Conservation (phyloP, 2,797 vertebrate species). For the Ispidina lecontei region DNA sequence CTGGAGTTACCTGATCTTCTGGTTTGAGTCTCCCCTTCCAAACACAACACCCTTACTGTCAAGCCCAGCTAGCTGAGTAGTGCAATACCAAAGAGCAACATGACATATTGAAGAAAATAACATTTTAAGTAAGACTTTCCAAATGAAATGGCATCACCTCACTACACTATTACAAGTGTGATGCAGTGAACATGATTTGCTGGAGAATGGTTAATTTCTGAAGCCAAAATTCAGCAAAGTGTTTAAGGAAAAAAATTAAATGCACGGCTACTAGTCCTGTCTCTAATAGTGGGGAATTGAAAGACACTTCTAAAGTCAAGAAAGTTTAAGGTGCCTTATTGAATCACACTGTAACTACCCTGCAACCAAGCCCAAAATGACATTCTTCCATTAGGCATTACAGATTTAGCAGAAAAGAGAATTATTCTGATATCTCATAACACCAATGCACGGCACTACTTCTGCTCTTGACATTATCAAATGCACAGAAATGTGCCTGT, state of each 20-base stretch:
- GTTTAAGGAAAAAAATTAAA: neutral
- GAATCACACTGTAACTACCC: neutral
- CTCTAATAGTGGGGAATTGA: neutral
- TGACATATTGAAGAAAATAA: neutral
- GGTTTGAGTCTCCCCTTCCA: neutral
- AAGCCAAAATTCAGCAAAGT: neutral
- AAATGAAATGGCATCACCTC: neutral
- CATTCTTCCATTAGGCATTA: neutral
- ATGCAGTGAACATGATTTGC: neutral
- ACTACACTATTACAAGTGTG: neutral
- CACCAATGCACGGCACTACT: neutral
- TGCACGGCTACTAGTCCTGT: neutral
- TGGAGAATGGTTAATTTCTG: neutral
- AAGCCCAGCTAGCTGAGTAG: neutral
- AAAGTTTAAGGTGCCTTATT: neutral
- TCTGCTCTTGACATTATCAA: constrained; percentile 11
- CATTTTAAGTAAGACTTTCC: neutral
- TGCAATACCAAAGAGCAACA: neutral
- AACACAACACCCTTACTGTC: neutral
- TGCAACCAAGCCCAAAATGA: neutral
- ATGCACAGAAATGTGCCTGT: constrained; percentile 18
- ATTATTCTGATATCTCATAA: constrained; percentile 8
- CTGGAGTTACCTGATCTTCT: neutral
- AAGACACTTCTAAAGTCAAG: neutral
- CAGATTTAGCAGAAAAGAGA: neutral